Conservation (phyloP, 2,113 vertebrate species). For the Origma solitaria region DNA sequence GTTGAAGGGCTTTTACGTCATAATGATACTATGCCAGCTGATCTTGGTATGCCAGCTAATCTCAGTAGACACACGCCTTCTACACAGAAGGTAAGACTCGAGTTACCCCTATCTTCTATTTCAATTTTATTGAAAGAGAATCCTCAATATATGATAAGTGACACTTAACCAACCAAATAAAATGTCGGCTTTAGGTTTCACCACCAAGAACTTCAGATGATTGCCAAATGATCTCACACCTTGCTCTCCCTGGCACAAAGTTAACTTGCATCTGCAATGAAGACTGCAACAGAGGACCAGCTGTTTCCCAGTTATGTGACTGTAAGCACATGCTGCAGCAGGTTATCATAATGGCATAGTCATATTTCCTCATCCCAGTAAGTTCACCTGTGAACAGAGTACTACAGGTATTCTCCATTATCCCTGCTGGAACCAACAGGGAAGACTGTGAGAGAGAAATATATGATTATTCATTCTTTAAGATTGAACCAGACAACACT, state of each 20-base stretch:
- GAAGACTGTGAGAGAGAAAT: background rate
- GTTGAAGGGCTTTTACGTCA: background rate
- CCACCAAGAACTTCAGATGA: background rate
- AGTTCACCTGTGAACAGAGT: background rate
- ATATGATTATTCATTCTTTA: background rate
- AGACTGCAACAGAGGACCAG: background rate
- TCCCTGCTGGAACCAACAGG: background rate
- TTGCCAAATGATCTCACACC: background rate
- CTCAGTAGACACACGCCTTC: background rate
- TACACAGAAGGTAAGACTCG: background rate
- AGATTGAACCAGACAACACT: background rate
- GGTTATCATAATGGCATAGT: rapidly evolving
- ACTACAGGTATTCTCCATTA: background rate
- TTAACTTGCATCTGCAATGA: background rate
- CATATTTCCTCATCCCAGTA: background rate
- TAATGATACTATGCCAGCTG: background rate
- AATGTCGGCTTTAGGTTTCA: background rate
- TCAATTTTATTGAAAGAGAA: background rate
- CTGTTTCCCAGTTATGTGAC: background rate
- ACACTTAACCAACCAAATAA: background rate
- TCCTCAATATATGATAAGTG: background rate
- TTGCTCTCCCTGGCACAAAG: background rate
- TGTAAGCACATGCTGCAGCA: background rate
- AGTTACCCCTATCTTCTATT: background rate
- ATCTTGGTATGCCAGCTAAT: background rate